phyloP scores from a whole-genome alignment of 1,140 invertebrate genomes.

The Drosophila ercepeae region DNA sequence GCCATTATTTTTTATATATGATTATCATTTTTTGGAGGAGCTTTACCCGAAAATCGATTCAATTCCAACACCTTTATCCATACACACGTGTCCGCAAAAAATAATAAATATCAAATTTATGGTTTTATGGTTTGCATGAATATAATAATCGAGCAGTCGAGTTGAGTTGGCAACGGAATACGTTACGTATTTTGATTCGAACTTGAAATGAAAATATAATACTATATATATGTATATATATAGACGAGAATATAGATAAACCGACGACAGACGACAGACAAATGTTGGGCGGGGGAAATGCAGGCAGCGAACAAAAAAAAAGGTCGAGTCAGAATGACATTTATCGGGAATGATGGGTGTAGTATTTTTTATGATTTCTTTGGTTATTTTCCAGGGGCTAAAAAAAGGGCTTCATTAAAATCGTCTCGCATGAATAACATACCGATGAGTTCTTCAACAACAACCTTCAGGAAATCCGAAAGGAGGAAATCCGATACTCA shows the following conservation, averaged over 20 bases:
- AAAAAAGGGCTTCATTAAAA: slow-evolving; percentile 1
- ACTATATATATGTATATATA: neutral
- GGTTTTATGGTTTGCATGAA: slow-evolving; percentile 35
- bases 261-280: neutral
- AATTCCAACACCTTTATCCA: slow-evolving; percentile 32
- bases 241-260: slow-evolving; percentile 7
- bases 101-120: slow-evolving; percentile 50
- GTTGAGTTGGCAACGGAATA: slow-evolving; percentile 7
- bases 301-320: slow-evolving; percentile 1
- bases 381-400: neutral
- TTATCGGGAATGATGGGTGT: neutral
- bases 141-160: slow-evolving; percentile 24
- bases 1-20: neutral
- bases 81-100: slow-evolving; percentile 18
- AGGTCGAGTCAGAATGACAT: slow-evolving; percentile 12
- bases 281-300: slow-evolving; percentile 2
- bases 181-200: too few species aligned
- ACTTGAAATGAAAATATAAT: slow-evolving; percentile 17
- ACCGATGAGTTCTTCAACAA: neutral
- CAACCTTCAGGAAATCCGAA: neutral
- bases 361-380: neutral
- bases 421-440: neutral
- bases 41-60: slow-evolving; percentile 27
- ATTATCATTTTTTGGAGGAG: slow-evolving; percentile 17
- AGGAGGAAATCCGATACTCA: neutral